Base-by-base conservation (phyloP, 2,888 invertebrate genomes). In the Vanessa cardui region DNA sequence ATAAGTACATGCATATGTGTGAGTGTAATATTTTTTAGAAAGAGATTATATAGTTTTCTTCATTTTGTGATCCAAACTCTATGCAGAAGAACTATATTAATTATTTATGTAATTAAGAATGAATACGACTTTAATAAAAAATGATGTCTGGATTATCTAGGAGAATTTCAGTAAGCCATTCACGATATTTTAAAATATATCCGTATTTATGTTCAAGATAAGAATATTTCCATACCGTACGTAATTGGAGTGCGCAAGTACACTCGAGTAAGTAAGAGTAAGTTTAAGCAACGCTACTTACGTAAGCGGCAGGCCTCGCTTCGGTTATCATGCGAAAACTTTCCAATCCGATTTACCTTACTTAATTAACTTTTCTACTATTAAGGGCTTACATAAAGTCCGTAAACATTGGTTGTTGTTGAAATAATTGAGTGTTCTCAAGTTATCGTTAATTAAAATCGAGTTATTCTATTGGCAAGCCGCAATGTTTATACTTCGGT, bases 311-410 rank as follows among this genome's bases (percentile, higher is more conserved):
- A 52, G 47, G 50, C 87, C 86, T 83, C 87, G 86, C 87, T 81
- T 87, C 83, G 87, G 88, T 88, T 89, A 86, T 86, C 88, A 86
- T 81, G 85, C 84, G 86, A 86, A 88, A 90, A 90, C 87, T 89
- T 87, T 85, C 84, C 85, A 87, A 90, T 89, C 89, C 89, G 89
- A 90, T 90, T 90, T 89, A 89, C 89, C 89, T 89, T 89, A 85
- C 86, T 89, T 90, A 89, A 90, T 90, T 90, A 90, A 87, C 84
- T 88, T 89, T 88, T 86, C 83, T 84, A 86, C 83, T 89, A 87
- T 85, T 84, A 85, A 81, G 77, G 82, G 81, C 74, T 70, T 65
- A 58, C 71, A 63, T 76, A 78, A 78, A 76, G 76, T 71, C 72
- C 12, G 74, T 78, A 76, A 83, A 83, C 81, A 82, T 84, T 80